A percentile compares a stretch with the other conserved stretches of the same genome.
phyloP scores from a whole-genome alignment of 2,113 vertebrate genomes.

The Micromys minutus region DNA sequence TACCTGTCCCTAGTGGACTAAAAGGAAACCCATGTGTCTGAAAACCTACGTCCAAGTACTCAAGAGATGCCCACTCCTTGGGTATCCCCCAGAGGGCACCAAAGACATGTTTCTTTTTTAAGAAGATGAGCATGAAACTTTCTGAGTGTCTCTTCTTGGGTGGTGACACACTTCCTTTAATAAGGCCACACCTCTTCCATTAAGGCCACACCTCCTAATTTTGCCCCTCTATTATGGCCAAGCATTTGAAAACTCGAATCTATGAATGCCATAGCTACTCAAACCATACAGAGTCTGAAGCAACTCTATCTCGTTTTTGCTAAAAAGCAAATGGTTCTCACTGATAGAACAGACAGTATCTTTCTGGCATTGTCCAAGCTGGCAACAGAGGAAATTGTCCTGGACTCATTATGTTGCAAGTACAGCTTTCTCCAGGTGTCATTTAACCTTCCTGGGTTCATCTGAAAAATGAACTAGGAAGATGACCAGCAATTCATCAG shows the following conservation, averaged over 20 bases:
- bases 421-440: background rate
- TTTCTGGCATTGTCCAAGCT: background rate
- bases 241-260: too few species aligned
- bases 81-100: slow-evolving; percentile 56
- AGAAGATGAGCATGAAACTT: background rate
- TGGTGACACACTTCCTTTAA: too few species aligned
- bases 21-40: background rate
- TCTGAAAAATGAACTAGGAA: slow-evolving; percentile 5
- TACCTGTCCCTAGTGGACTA: background rate
- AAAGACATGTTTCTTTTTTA: slow-evolving; percentile 63
- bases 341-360: background rate
- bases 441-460: slow-evolving; percentile 5
- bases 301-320: background rate
- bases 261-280: too few species aligned
- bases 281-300: background rate
- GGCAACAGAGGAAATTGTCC: background rate
- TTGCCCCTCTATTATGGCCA: too few species aligned
- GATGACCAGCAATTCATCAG: background rate
- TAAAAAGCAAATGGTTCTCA: background rate
- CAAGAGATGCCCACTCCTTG: background rate
- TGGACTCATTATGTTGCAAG: background rate
- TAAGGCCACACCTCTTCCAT: too few species aligned
- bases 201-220: too few species aligned
- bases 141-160: slow-evolving; percentile 5
- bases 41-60: background rate